These are phyloP conservation scores for Megaleporinus macrocephalus DNA, from an alignment of 2,113 vertebrate species.

Conservation along the genomic window DNA sequence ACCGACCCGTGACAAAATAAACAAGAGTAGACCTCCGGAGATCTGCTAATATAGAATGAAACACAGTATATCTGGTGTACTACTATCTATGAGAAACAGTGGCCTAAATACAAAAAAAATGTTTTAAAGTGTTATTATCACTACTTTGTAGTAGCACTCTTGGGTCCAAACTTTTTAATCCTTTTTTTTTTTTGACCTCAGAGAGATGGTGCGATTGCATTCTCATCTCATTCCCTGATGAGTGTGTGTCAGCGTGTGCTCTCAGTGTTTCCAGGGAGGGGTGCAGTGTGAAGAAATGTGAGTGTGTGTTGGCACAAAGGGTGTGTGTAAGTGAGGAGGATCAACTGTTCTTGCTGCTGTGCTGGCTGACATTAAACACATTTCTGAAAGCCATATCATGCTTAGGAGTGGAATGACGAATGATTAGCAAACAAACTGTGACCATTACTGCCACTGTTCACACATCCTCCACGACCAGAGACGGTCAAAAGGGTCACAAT, in stretches of 20 bases:
- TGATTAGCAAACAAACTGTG: background rate
- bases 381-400: background rate
- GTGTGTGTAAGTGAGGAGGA: slow-evolving; percentile 12
- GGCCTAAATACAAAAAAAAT: no score
- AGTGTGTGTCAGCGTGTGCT: background rate
- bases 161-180: background rate
- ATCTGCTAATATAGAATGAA: background rate
- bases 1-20: background rate
- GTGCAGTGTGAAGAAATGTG: slow-evolving; percentile 3
- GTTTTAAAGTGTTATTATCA: background rate
- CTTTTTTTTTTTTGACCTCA: background rate
- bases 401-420: background rate
- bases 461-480: background rate
- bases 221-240: slow-evolving; percentile 4
- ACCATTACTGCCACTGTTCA: background rate
- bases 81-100: no score
- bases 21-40: background rate
- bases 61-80: background rate
- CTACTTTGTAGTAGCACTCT: background rate
- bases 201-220: background rate
- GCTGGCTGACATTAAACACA: background rate
- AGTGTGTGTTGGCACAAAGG: background rate
- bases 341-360: slow-evolving; percentile 8
- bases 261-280: slow-evolving; percentile 27
- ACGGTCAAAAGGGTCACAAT: background rate